Evolutionary conservation across 23 tunicate genomes (phyloP).

Genomic region (Diplosoma virens): DNA sequence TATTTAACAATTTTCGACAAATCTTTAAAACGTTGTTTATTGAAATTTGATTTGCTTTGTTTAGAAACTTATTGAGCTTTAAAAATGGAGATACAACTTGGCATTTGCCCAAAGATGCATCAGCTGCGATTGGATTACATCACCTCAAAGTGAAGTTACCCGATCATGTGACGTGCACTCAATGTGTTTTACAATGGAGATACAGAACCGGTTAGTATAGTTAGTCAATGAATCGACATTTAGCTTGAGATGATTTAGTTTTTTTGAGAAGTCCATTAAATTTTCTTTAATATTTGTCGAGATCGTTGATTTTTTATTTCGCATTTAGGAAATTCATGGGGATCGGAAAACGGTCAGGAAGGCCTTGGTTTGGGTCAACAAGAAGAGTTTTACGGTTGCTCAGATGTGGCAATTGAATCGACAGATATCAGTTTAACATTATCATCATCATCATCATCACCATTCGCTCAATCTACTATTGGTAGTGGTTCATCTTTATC

Average conservation of each 20-base stretch:
- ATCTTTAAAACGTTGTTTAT: neutral
- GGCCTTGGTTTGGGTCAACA: constrained; percentile 53
- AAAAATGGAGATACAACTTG: constrained; percentile 7
- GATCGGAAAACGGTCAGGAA: constrained; percentile 22
- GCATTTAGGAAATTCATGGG: constrained; percentile 49
- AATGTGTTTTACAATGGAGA: constrained; percentile 73
- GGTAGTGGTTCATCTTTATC: neutral
- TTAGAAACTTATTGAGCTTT: constrained; percentile 5
- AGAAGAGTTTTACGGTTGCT: constrained; percentile 64
- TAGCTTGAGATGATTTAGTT: no score
- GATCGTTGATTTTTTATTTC: neutral
- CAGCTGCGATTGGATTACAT: neutral
- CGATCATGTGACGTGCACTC: constrained; percentile 36
- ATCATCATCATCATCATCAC: neutral
- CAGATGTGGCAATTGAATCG: constrained; percentile 28
- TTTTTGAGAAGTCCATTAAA: no score
- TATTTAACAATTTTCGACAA: neutral
- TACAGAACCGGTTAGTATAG: constrained; percentile 45
- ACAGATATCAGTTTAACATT: neutral
- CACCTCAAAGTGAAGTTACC: constrained; percentile 29
- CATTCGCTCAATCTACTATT: neutral
- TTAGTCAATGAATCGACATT: no score
- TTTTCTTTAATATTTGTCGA: no score
- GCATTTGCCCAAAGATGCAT: constrained; percentile 13
- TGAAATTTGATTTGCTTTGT: neutral